These are phyloP conservation scores for Dolomedes plantarius DNA, from an alignment of 2,888 invertebrate genomes.

Conservation along the genomic window DNA sequence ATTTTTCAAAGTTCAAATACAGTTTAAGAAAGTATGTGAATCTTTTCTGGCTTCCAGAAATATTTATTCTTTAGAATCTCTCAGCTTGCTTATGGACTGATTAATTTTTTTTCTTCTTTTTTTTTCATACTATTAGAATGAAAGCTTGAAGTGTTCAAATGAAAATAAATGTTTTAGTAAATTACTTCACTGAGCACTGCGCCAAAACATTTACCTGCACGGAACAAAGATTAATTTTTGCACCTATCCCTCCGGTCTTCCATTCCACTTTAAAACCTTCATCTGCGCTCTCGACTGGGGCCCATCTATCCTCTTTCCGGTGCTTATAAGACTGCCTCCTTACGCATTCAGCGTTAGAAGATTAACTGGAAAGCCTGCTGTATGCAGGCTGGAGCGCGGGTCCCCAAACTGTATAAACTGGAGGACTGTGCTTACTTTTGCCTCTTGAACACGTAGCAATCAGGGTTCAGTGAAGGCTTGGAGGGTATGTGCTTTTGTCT, in stretches of 20 bases:
- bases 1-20: too few species aligned
- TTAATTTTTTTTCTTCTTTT: too few species aligned
- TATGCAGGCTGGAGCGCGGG: slow-evolving; percentile 22
- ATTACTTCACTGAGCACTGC: too few species aligned
- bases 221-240: neutral
- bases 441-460: slow-evolving; percentile 70
- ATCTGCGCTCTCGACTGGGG: slow-evolving; percentile 12
- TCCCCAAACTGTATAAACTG: slow-evolving; percentile 17
- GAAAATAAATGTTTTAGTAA: too few species aligned
- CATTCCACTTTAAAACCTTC: slow-evolving; percentile 53
- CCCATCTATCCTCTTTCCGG: neutral
- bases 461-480: slow-evolving; percentile 31
- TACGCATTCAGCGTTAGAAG: slow-evolving; percentile 57
- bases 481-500: slow-evolving; percentile 45
- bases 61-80: too few species aligned
- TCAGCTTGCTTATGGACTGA: too few species aligned
- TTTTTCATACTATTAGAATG: too few species aligned
- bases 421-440: slow-evolving; percentile 31
- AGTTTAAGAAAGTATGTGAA: too few species aligned
- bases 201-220: too few species aligned
- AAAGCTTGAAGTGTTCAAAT: too few species aligned
- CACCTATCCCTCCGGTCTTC: neutral
- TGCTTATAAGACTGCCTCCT: slow-evolving; percentile 26
- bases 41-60: too few species aligned
- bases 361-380: slow-evolving; percentile 46